A percentile compares a stretch with the other conserved stretches of the same genome.
Conservation (phyloP, 1,140 invertebrate genomes). For the Drosophila malerkotliana region DNA sequence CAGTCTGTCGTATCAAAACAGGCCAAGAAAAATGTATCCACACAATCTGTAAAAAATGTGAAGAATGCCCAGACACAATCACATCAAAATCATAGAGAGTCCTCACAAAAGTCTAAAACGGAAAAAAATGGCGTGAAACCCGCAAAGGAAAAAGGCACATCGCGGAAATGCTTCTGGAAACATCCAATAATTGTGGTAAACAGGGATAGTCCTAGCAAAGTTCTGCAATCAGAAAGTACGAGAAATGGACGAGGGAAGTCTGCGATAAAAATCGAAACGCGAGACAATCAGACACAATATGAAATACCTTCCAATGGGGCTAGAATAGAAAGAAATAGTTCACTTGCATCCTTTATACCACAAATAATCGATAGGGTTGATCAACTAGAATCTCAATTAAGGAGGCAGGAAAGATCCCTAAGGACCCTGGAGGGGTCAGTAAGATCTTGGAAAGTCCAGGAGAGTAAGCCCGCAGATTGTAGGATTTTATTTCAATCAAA, state of each 20-base stretch:
- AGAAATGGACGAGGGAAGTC: background rate
- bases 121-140: background rate
- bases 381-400: slow-evolving; percentile 11
- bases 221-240: background rate
- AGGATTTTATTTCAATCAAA: background rate
- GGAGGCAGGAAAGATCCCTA: slow-evolving; percentile 6
- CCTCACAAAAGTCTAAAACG: background rate
- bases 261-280: background rate
- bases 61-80: background rate
- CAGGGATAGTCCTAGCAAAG: background rate
- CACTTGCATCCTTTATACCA: background rate
- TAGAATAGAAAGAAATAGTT: background rate
- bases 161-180: slow-evolving; percentile 8
- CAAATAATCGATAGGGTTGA: slow-evolving; percentile 11
- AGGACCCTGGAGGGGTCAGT: slow-evolving; percentile 12
- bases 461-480: background rate
- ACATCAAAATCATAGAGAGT: background rate
- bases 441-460: background rate
- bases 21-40: background rate
- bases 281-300: slow-evolving; percentile 6
- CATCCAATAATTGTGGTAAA: slow-evolving; percentile 19
- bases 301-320: background rate
- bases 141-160: background rate
- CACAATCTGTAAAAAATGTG: background rate
- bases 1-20: background rate